phyloP scores from a whole-genome alignment of 2,113 vertebrate genomes.

The Ctenodactylus gundi region DNA sequence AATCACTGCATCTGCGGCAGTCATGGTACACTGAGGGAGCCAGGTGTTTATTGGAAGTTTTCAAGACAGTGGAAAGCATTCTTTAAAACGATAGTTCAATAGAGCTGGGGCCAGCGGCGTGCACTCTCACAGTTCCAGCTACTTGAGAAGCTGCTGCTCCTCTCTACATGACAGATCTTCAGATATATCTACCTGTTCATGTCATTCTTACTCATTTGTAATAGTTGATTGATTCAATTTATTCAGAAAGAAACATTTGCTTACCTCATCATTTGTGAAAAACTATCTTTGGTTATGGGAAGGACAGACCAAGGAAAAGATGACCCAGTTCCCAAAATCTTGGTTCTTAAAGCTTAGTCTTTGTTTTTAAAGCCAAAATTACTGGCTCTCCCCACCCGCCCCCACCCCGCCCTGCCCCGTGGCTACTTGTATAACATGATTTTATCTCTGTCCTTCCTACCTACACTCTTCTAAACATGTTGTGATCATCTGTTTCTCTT shows the following conservation, averaged over 20 bases:
- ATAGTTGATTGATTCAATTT: background rate
- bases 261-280: background rate
- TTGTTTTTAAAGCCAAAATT: background rate
- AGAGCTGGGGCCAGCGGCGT: background rate
- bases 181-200: background rate
- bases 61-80: background rate
- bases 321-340: background rate
- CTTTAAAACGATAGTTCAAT: background rate
- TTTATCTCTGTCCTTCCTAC: background rate
- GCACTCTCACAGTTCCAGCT: too few species aligned
- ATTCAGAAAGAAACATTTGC: background rate
- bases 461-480: background rate
- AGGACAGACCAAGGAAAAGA: background rate
- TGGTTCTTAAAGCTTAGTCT: background rate
- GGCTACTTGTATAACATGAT: background rate
- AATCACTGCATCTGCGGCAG: background rate
- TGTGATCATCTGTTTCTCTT: background rate
- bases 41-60: background rate
- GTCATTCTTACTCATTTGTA: background rate
- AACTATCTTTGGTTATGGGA: background rate
- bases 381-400: too few species aligned
- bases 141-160: background rate
- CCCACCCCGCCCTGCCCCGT: too few species aligned
- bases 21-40: background rate
- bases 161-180: background rate